Evolutionary conservation across 2,797 vertebrate genomes (phyloP).

Genomic region (Echeneis naucrates): DNA sequence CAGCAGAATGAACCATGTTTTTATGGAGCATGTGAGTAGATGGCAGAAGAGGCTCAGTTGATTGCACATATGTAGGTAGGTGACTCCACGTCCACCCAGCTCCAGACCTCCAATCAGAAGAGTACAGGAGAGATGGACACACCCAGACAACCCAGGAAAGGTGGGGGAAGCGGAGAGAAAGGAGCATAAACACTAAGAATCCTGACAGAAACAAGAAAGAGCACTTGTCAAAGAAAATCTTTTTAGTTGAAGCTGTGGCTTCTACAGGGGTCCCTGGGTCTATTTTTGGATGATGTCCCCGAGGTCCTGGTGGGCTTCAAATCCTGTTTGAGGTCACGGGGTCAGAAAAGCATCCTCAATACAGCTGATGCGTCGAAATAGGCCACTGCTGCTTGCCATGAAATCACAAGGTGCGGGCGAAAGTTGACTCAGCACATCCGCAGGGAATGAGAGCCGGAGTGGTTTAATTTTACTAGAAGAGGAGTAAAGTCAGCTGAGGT

Average conservation of each 20-base stretch:
- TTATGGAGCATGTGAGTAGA: too few species aligned
- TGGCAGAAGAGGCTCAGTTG: too few species aligned
- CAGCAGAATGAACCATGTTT: too few species aligned
- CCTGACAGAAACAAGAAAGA: neutral
- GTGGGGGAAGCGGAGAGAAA: too few species aligned
- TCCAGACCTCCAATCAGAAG: too few species aligned
- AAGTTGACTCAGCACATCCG: neutral
- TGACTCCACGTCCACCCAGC: too few species aligned
- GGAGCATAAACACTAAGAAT: too few species aligned
- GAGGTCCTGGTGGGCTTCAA: neutral
- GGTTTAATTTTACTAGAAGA: conserved; percentile 1
- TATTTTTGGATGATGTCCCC: neutral
- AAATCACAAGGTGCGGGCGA: neutral
- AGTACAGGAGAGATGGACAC: too few species aligned
- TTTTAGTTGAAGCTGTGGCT: neutral
- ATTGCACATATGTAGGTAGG: too few species aligned
- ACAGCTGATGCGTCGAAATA: neutral
- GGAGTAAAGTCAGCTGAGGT: conserved; percentile 10
- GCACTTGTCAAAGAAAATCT: neutral
- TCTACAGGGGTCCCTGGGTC: neutral
- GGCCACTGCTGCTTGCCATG: neutral
- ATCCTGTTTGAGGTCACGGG: conserved; percentile 11
- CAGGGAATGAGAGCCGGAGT: neutral
- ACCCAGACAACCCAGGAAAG: too few species aligned
- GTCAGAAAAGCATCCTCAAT: conserved; percentile 1